Percentiles rank a stretch among this genome's conserved stretches.
phyloP scores from a whole-genome alignment of 1,140 invertebrate species.

The Eufriesea mexicana region DNA sequence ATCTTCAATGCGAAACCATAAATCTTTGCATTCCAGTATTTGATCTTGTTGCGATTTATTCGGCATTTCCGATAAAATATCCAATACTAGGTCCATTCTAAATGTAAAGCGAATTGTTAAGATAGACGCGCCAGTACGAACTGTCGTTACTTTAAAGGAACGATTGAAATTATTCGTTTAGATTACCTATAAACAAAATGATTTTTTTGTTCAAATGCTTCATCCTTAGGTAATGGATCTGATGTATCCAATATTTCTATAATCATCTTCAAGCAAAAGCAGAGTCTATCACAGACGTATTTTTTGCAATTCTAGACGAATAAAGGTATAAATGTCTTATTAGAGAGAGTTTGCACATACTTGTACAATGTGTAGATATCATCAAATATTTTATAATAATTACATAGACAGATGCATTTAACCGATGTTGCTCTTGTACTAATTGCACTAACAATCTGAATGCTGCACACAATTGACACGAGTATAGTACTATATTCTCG shows the following conservation, averaged over 20 bases:
- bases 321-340: conserved; percentile 27
- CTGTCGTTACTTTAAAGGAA: background rate
- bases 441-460: conserved; percentile 76
- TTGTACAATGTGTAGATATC: conserved; percentile 5
- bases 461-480: conserved; percentile 73
- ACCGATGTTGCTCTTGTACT: conserved; percentile 75
- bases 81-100: conserved; percentile 79
- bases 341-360: background rate
- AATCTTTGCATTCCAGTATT: conserved; percentile 66
- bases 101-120: conserved; percentile 4
- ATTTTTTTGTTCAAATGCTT: conserved; percentile 74
- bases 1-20: conserved; percentile 78
- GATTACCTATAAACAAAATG: conserved; percentile 78
- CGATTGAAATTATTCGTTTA: background rate
- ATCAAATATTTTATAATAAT: conserved; percentile 53
- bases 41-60: conserved; percentile 66
- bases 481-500: conserved; percentile 75
- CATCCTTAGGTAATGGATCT: conserved; percentile 72
- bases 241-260: conserved; percentile 71
- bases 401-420: conserved; percentile 77
- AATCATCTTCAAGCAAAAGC: conserved; percentile 76
- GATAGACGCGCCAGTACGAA: background rate
- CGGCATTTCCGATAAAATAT: conserved; percentile 73
- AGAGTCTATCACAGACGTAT: conserved; percentile 77
- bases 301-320: conserved; percentile 74